Evolutionary conservation across 2,797 vertebrate genomes (phyloP).

Genomic region (Pseudochaenichthys georgianus): DNA sequence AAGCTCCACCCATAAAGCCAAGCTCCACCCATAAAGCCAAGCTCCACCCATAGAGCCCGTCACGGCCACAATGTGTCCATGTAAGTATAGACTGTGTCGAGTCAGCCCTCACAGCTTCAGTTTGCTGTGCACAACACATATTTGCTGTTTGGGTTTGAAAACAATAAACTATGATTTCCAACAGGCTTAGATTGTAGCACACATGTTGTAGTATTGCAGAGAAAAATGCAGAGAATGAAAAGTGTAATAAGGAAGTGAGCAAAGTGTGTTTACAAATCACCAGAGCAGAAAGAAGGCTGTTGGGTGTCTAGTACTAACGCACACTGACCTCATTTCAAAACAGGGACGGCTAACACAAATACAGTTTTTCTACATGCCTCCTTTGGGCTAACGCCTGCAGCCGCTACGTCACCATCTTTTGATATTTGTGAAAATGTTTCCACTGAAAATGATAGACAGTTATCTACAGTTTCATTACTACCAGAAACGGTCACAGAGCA

Average conservation of each 20-base stretch:
- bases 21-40: neutral
- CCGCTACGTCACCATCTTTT: neutral
- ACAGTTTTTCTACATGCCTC: neutral
- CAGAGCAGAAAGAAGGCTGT: neutral
- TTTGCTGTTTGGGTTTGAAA: neutral
- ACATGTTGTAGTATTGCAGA: neutral
- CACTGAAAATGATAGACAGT: constrained; percentile 19
- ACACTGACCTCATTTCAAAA: neutral
- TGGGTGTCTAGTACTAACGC: neutral
- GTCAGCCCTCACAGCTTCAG: neutral
- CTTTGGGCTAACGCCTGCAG: neutral
- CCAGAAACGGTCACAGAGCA: neutral
- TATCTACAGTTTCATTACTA: neutral
- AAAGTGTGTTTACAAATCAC: neutral
- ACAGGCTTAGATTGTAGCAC: neutral
- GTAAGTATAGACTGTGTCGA: constrained; percentile 2
- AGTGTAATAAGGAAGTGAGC: neutral
- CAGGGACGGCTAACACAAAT: too few relatives aligned
- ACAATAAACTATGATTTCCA: neutral
- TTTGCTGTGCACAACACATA: neutral
- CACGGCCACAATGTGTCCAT: neutral
- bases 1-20: too few relatives aligned
- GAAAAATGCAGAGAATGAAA: constrained; percentile 1
- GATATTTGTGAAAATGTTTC: neutral
- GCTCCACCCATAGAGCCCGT: neutral